These are phyloP conservation scores for Thaleichthys pacificus DNA, from an alignment of 2,797 vertebrate genomes.

Conservation along the genomic window DNA sequence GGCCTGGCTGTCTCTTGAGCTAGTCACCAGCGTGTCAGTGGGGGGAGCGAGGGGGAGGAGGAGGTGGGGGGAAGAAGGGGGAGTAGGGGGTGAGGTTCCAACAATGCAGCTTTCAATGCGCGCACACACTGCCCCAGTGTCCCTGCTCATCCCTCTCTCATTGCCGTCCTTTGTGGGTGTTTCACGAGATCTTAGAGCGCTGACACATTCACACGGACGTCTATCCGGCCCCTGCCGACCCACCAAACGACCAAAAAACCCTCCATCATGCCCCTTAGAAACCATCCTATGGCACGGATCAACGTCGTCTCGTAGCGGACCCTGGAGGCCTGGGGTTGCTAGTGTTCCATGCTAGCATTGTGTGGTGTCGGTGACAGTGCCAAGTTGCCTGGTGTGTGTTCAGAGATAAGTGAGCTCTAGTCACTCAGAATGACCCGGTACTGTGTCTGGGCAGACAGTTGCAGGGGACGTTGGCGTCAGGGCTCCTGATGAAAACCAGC, in stretches of 20 bases:
- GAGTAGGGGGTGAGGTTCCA: slow-evolving; percentile 36
- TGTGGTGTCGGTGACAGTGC: slow-evolving; percentile 26
- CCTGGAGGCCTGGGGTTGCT: slow-evolving; percentile 10
- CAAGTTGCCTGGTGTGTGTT: slow-evolving; percentile 9
- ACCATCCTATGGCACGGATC: slow-evolving; percentile 33
- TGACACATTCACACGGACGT: slow-evolving; percentile 76
- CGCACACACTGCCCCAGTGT: slow-evolving; percentile 67
- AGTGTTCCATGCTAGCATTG: slow-evolving; percentile 19
- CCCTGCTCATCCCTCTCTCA: slow-evolving; percentile 70
- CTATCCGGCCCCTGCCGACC: slow-evolving; percentile 69
- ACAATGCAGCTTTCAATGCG: slow-evolving; percentile 77
- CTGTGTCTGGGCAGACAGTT: slow-evolving; percentile 12
- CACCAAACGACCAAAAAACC: slow-evolving; percentile 50
- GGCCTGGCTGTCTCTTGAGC: slow-evolving; percentile 57
- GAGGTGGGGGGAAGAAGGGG: slow-evolving; percentile 19
- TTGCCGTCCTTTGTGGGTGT: slow-evolving; percentile 73
- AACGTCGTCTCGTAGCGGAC: slow-evolving; percentile 20
- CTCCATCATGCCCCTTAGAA: slow-evolving; percentile 55
- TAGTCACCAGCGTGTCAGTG: slow-evolving; percentile 65
- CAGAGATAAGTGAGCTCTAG: slow-evolving; percentile 7
- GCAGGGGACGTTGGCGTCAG: slow-evolving; percentile 6
- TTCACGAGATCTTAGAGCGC: slow-evolving; percentile 67
- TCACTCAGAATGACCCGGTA: slow-evolving; percentile 14
- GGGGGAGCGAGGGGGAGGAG: slow-evolving; percentile 5
- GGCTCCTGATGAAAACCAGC: neutral